Evolutionary conservation across 2,888 invertebrate genomes (phyloP), one percentile per base, ranked within the genome.

Genomic region (Amphipyra tragopoginis): DNA sequence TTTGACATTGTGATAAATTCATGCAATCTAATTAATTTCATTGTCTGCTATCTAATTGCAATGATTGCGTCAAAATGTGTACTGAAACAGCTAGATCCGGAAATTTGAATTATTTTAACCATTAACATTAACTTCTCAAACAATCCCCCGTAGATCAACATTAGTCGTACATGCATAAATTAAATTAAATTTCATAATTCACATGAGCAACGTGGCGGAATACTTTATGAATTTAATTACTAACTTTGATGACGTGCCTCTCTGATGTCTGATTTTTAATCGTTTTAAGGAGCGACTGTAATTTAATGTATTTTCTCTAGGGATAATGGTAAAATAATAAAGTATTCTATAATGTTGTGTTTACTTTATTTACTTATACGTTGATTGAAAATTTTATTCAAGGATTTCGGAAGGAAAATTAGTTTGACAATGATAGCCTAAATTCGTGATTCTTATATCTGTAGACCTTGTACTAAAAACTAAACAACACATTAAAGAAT

Each of bases 171-270:
- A 65, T 69, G 62, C 62, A 69, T 69, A 67, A 61, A 77, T 77
- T 65, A 58, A 73, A 76, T 78, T 67, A 52, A 52, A 71, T 73
- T 72, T 67, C 66, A 75, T 71, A 65, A 72, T 72, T 71, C 63
- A 65, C 65, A 57, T 68, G 70, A 62, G 64, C 75, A 66, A 49
- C 67, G 72, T 66, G 71, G 57, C 61, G 70, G 68, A 70, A 77
- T 75, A 72, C 63, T 65, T 77, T 63, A 70, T 70, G 68, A 75
- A 72, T 77, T 79, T 72, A 75, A 79, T 79, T 72, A 72, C 56
- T 50, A 65, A 71, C 72, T 74, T 65, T 76, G 72, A 78, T 78
- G 69, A 72, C 69, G 62, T 63, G 54, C 14, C 51, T 75, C 74
- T 60, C 64, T 69, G 56, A 61, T 60, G 47, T 63, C 55, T 67